phyloP scores from a whole-genome alignment of 2,113 vertebrate genomes.

The Grallaria varia region DNA sequence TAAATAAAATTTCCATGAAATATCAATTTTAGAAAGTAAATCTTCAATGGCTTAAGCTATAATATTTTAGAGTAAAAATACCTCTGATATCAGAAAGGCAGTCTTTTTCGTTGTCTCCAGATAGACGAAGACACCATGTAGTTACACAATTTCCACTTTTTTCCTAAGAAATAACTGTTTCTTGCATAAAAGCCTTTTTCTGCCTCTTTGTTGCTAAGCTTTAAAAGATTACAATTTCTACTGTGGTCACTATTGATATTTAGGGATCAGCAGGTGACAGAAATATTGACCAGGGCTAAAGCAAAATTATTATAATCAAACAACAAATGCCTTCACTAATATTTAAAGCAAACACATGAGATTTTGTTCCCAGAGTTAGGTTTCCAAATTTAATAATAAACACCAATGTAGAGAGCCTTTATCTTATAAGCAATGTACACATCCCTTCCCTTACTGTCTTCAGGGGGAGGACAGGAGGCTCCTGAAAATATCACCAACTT shows the following conservation, averaged over 20 bases:
- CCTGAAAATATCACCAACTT: background rate
- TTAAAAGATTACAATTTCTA: background rate
- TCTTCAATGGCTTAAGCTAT: background rate
- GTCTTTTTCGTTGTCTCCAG: background rate
- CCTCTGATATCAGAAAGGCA: background rate
- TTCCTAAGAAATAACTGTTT: background rate
- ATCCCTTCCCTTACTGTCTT: background rate
- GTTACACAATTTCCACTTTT: background rate
- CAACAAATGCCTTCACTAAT: background rate
- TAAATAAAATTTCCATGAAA: constrained; percentile 43
- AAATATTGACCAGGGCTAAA: background rate
- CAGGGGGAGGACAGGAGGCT: background rate
- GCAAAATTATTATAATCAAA: constrained; percentile 1
- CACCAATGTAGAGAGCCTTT: background rate
- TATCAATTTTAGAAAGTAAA: constrained; percentile 11
- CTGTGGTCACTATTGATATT: background rate
- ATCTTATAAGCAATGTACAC: background rate
- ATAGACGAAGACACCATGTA: background rate
- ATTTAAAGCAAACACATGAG: background rate
- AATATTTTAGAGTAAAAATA: background rate
- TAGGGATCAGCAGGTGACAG: background rate
- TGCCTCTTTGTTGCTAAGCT: background rate
- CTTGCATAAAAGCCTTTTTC: background rate
- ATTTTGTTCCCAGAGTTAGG: background rate
- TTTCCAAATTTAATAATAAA: background rate